Conservation (phyloP, 2,113 vertebrate genomes). For the Myotis lucifugus region DNA sequence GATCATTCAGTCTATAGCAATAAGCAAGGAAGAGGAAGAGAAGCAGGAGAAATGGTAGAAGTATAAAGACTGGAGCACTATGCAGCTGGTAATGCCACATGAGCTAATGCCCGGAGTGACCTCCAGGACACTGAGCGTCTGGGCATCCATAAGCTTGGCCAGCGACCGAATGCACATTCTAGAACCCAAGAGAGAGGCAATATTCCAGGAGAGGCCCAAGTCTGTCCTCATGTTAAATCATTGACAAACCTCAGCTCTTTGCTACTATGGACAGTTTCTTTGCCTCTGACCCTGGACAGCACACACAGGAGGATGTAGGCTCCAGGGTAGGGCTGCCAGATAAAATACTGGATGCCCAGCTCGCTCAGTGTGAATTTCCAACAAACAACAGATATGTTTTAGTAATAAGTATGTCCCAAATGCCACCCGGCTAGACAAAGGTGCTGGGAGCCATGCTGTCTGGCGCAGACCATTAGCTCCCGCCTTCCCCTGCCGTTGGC, state of each 20-base stretch:
- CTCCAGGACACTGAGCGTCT: neutral
- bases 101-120: neutral
- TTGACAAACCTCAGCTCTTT: neutral
- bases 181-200: neutral
- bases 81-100: too few relatives aligned
- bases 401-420: neutral
- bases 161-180: neutral
- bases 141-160: neutral
- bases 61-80: neutral
- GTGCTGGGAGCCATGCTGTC: neutral
- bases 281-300: neutral
- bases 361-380: neutral
- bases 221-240: neutral
- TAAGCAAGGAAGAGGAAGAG: neutral
- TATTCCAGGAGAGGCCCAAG: neutral
- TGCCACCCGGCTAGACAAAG: neutral
- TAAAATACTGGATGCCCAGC: neutral
- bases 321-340: neutral
- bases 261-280: neutral
- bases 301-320: neutral
- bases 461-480: neutral
- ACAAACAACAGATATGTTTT: neutral
- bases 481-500: neutral
- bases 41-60: neutral
- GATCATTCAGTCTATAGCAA: neutral